Conservation (phyloP, 2,888 invertebrate species). For the Clunio marinus region DNA sequence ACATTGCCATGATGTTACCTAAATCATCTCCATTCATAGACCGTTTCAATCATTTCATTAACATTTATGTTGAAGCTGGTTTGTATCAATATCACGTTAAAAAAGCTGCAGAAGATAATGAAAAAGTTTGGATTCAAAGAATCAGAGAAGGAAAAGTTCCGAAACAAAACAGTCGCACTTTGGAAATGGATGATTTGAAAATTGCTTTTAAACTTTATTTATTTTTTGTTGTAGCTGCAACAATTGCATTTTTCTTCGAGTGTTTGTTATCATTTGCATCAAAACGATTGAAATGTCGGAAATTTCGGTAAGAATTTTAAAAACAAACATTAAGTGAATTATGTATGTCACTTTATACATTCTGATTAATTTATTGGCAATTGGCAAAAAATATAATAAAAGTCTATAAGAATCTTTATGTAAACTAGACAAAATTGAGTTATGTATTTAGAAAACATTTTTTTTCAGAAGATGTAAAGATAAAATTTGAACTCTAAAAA, state of each 20-base stretch:
- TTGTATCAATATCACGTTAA: neutral
- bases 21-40: slow-evolving; percentile 20
- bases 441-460: too few relatives aligned
- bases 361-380: too few relatives aligned
- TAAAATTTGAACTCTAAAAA: too few relatives aligned
- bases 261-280: neutral
- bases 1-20: neutral
- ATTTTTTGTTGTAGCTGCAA: neutral
- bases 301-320: too few relatives aligned
- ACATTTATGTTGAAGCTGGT: neutral
- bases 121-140: neutral
- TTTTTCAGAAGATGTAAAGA: too few relatives aligned
- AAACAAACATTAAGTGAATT: too few relatives aligned
- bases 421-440: too few relatives aligned
- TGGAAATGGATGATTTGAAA: neutral
- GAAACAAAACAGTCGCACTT: neutral
- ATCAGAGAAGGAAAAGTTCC: neutral
- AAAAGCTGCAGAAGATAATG: neutral
- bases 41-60: neutral
- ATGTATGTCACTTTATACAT: too few relatives aligned
- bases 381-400: too few relatives aligned
- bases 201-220: neutral
- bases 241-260: neutral
- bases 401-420: too few relatives aligned
- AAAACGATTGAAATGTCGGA: too few relatives aligned